These are phyloP conservation scores for Heloderma charlesbogerti DNA, from an alignment of 2,113 vertebrate genomes.

Conservation along the genomic window DNA sequence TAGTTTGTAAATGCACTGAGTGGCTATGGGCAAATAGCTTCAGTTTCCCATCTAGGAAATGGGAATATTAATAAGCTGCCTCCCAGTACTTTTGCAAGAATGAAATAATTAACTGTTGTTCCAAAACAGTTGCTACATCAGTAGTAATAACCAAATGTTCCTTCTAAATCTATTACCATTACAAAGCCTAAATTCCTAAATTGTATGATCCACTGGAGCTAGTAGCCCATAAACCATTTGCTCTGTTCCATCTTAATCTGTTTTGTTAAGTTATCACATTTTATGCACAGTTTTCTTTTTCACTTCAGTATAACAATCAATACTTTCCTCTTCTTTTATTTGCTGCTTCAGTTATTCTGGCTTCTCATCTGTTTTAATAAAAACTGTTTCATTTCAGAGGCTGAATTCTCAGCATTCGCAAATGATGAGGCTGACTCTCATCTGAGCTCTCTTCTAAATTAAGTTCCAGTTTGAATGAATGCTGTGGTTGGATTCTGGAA, in stretches of 20 bases:
- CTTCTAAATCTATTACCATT: slow-evolving; percentile 36
- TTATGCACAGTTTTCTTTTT: slow-evolving; percentile 55
- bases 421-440: slow-evolving; percentile 40
- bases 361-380: slow-evolving; percentile 65
- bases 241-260: slow-evolving; percentile 57
- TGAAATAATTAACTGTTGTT: slow-evolving; percentile 19
- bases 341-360: slow-evolving; percentile 55
- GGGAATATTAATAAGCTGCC: background rate
- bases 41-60: background rate
- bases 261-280: slow-evolving; percentile 56
- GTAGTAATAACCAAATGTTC: slow-evolving; percentile 31
- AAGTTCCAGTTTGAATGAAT: slow-evolving; percentile 18
- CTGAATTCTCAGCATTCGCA: slow-evolving; percentile 59
- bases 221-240: slow-evolving; percentile 50
- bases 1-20: background rate
- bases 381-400: slow-evolving; percentile 67
- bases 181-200: slow-evolving; percentile 50
- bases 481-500: background rate
- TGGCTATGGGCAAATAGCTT: background rate
- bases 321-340: background rate
- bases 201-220: slow-evolving; percentile 50
- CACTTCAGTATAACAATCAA: slow-evolving; percentile 51
- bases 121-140: slow-evolving; percentile 13
- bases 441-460: slow-evolving; percentile 50
- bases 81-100: background rate